Percentiles rank a stretch among this genome's conserved stretches.
phyloP scores from a whole-genome alignment of 2,113 vertebrate genomes.

The Octodon degus region DNA sequence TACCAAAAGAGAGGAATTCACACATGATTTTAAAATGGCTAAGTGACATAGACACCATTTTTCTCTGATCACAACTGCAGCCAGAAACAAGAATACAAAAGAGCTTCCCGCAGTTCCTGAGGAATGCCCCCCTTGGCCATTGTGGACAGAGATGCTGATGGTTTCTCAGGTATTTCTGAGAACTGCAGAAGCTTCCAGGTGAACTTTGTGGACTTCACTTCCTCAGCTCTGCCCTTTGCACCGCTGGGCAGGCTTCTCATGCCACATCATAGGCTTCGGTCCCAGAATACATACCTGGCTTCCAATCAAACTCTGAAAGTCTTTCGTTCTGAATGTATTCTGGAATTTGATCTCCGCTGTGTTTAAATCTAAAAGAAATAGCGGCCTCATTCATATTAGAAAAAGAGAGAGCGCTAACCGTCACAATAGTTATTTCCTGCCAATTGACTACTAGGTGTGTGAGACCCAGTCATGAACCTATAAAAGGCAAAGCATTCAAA shows the following conservation, averaged over 20 bases:
- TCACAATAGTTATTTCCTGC: background rate
- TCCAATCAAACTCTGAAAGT: background rate
- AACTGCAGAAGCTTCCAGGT: background rate
- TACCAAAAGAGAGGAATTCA: background rate
- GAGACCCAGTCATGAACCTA: background rate
- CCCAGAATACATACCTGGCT: background rate
- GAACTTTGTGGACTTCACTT: background rate
- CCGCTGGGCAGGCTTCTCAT: background rate
- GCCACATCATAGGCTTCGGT: background rate
- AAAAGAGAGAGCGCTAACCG: background rate
- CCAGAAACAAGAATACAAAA: background rate
- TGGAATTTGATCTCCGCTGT: background rate
- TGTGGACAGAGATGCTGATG: accelerated
- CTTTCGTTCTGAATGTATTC: background rate
- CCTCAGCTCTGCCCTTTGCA: background rate
- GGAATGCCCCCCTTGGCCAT: background rate
- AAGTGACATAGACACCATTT: background rate
- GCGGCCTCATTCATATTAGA: background rate
- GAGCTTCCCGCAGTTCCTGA: background rate
- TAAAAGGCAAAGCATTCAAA: background rate
- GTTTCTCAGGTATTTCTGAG: background rate
- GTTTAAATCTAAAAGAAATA: background rate
- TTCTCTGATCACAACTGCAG: background rate
- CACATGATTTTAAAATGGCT: background rate
- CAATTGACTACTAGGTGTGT: background rate